These are phyloP conservation scores for Pipa parva DNA, from an alignment of 2,113 vertebrate genomes.

Conservation along the genomic window DNA sequence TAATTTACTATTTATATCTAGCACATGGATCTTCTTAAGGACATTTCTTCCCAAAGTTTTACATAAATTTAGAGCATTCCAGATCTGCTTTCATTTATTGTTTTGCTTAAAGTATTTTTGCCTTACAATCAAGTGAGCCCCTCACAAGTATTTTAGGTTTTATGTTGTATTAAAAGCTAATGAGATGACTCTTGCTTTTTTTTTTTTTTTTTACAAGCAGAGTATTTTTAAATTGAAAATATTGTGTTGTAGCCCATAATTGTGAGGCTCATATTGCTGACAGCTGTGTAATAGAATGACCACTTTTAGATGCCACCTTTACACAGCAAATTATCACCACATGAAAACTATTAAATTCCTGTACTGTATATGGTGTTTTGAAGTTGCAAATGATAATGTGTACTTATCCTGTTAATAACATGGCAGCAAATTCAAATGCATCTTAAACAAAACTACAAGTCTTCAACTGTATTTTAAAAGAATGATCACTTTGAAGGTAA, in stretches of 20 bases:
- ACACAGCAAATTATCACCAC: constrained; percentile 44
- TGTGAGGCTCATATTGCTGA: constrained; percentile 59
- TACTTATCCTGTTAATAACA: not conserved
- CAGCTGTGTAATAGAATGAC: constrained; percentile 53
- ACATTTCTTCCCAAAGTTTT: not conserved
- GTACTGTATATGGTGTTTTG: constrained; percentile 38
- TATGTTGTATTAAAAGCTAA: constrained; percentile 53
- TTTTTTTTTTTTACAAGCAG: constrained; percentile 51
- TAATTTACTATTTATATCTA: not conserved
- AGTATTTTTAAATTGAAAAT: constrained; percentile 55
- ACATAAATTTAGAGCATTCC: constrained; percentile 13
- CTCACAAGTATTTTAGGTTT: constrained; percentile 37
- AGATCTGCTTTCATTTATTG: constrained; percentile 14
- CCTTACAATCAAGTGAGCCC: not conserved
- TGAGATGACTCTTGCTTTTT: constrained; percentile 53
- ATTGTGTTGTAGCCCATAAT: constrained; percentile 49
- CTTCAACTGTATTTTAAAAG: too few relatives aligned
- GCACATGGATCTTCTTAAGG: not conserved
- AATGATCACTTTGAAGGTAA: too few relatives aligned
- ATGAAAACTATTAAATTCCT: constrained; percentile 45
- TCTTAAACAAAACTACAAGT: too few relatives aligned
- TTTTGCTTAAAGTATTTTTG: too few relatives aligned
- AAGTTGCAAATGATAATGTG: constrained; percentile 50
- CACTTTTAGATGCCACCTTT: constrained; percentile 45
- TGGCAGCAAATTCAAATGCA: too few relatives aligned